Conservation (phyloP, 1,140 invertebrate species). For the Metaphire vulgaris region DNA sequence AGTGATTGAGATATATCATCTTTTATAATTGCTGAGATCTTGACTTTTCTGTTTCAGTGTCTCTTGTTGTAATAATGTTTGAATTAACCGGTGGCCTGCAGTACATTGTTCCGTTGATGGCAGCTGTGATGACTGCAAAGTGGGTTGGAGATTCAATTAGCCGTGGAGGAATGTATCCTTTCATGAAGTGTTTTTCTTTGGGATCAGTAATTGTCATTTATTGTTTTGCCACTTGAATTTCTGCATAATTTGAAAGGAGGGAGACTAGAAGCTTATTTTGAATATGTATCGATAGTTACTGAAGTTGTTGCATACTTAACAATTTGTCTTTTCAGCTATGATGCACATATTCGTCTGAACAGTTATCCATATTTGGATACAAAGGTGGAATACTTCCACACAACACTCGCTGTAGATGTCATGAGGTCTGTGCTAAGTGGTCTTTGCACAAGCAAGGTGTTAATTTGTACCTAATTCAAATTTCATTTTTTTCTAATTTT, state of each 20-base stretch:
- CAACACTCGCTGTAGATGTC: slow-evolving; percentile 93
- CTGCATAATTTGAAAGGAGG: too few relatives aligned
- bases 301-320: too few relatives aligned
- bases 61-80: slow-evolving; percentile 99
- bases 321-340: slow-evolving; percentile 61
- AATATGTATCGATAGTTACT: too few relatives aligned
- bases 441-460: too few relatives aligned
- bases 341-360: slow-evolving; percentile 95
- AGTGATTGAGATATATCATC: too few relatives aligned
- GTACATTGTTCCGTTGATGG: slow-evolving; percentile 98
- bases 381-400: slow-evolving; percentile 96
- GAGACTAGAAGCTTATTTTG: too few relatives aligned
- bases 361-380: slow-evolving; percentile 98
- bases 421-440: slow-evolving; percentile 90
- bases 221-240: too few relatives aligned
- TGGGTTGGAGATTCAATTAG: slow-evolving; percentile 98
- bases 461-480: too few relatives aligned
- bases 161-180: slow-evolving; percentile 68
- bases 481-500: too few relatives aligned
- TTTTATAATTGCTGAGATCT: too few relatives aligned
- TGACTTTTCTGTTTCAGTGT: slow-evolving; percentile 60
- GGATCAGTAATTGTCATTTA: background rate
- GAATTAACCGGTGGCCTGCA: slow-evolving; percentile 91
- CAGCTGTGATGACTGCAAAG: slow-evolving; percentile 97
- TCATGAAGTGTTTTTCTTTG: too few relatives aligned